phyloP scores from a whole-genome alignment of 2,797 vertebrate species.

The Mionectes olivaceus region DNA sequence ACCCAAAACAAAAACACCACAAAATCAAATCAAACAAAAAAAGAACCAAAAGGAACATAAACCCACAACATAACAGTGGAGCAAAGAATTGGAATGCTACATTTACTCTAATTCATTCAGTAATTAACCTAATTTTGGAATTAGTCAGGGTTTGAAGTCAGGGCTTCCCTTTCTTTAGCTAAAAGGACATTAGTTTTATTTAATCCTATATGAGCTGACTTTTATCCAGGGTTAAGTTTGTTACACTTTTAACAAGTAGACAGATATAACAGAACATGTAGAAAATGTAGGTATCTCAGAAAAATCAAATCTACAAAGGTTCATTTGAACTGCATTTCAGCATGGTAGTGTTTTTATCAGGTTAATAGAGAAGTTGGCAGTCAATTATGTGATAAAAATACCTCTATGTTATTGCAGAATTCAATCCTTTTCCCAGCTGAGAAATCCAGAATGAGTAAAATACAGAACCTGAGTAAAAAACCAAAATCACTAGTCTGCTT shows the following conservation, averaged over 20 bases:
- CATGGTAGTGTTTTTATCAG: constrained; percentile 8
- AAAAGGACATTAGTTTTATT: background rate
- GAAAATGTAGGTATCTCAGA: background rate
- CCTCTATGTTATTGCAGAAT: background rate
- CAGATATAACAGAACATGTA: background rate
- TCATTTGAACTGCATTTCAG: constrained; percentile 17
- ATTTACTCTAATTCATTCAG: background rate
- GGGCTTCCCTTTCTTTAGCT: background rate
- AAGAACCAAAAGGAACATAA: background rate
- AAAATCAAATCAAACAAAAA: background rate
- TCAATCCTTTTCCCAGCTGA: background rate
- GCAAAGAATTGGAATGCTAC: background rate
- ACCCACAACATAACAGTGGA: background rate
- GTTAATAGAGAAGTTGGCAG: constrained; percentile 2
- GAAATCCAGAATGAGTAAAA: background rate
- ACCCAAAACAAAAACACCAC: background rate
- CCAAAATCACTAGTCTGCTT: background rate
- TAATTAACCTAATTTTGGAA: background rate
- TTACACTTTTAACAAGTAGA: background rate
- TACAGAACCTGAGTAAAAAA: background rate
- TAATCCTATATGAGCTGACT: background rate
- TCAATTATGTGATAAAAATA: constrained; percentile 17
- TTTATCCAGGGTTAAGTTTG: background rate
- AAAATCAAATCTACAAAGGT: background rate
- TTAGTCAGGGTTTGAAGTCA: background rate